These are phyloP conservation scores for Schizothorax lantsangensis DNA, from an alignment of 2,797 vertebrate species.

Conservation along the genomic window DNA sequence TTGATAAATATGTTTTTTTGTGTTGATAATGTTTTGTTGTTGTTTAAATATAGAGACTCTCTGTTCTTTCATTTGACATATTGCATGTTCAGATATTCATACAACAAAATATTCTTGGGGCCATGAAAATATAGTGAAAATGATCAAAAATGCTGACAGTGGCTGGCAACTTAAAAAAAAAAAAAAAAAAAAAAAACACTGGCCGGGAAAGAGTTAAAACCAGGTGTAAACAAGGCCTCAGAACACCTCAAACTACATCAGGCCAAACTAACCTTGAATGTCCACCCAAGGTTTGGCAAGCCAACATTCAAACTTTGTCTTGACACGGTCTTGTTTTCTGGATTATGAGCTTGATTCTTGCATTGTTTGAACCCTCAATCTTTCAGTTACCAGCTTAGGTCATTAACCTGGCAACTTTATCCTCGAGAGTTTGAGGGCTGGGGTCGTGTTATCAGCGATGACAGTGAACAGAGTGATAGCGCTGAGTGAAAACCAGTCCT, in stretches of 20 bases:
- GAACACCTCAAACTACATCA: neutral
- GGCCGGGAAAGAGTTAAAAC: neutral
- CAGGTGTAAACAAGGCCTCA: neutral
- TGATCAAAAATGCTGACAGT: neutral
- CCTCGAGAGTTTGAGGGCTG: neutral
- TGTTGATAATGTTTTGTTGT: neutral
- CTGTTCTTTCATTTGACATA: neutral
- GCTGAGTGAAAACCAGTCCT: slow-evolving; percentile 6
- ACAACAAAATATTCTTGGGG: neutral
- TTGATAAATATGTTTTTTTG: too few species aligned
- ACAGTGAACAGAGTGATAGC: slow-evolving; percentile 27
- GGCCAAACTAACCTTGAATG: neutral
- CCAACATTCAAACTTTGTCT: neutral
- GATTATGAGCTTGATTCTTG: neutral
- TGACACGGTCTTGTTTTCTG: neutral
- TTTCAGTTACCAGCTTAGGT: neutral
- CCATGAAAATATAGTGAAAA: neutral
- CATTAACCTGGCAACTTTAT: neutral
- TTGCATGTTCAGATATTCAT: neutral
- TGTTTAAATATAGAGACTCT: neutral
- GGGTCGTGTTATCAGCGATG: slow-evolving; percentile 13
- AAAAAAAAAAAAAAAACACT: neutral
- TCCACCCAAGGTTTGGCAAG: neutral
- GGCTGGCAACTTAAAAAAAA: neutral
- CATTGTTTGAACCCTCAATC: neutral